phyloP scores from a whole-genome alignment of 2,888 invertebrate species.

The Koerneria pararmatus region DNA sequence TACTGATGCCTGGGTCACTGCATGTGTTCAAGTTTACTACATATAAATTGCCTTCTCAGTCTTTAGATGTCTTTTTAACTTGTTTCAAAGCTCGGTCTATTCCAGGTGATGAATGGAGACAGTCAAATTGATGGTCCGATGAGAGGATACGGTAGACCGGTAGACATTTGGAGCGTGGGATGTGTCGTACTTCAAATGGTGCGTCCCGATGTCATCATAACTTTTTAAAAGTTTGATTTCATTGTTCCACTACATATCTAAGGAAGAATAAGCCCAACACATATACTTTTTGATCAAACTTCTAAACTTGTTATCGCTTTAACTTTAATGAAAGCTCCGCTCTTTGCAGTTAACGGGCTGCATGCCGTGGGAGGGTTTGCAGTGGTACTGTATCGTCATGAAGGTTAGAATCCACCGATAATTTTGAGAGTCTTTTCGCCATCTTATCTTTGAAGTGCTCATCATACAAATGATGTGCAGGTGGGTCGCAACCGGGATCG shows the following conservation, averaged over 20 bases:
- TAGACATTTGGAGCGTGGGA: conserved; percentile 92
- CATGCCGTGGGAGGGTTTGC: conserved; percentile 87
- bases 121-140: conserved; percentile 63
- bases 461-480: too few species aligned
- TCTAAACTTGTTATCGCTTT: neutral
- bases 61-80: neutral
- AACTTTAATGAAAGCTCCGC: neutral
- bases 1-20: too few species aligned
- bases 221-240: neutral
- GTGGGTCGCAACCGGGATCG: conserved; percentile 9
- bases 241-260: neutral
- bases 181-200: conserved; percentile 94
- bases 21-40: neutral
- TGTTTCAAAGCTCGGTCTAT: neutral
- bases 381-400: conserved; percentile 90
- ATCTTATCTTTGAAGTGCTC: too few species aligned
- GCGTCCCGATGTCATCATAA: conserved; percentile 72
- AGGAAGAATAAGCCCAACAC: too few species aligned
- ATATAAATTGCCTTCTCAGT: neutral
- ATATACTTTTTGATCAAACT: neutral
- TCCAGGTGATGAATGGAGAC: conserved; percentile 25
- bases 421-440: neutral
- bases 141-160: conserved; percentile 81
- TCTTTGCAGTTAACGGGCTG: conserved; percentile 61
- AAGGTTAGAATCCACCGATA: conserved; percentile 75